Evolutionary conservation across 2,888 invertebrate species (phyloP), one percentile per base, ranked within the genome.

Genomic region (Frankliniella fusca): DNA sequence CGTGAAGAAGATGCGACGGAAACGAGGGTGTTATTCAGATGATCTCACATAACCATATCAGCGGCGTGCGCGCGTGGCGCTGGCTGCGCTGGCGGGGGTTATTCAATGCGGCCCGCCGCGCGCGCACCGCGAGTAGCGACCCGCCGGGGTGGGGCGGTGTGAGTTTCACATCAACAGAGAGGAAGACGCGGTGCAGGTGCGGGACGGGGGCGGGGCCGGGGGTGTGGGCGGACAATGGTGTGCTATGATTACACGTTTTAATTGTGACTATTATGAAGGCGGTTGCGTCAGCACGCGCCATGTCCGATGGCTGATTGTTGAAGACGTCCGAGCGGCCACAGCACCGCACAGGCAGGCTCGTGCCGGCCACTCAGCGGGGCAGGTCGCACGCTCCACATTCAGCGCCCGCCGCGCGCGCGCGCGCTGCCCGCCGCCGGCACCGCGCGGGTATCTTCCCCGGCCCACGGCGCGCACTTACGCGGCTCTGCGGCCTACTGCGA

Each of bases 231-330:
- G 27, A 76, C 70, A 76, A 76, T 76, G 70, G 70, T 76, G 70
- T 76, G 70, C 70, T 76, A 76, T 76, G 70, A 76, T 76, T 27
- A 76, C 70, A 27, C 70, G 70, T 76, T 12, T 76, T 76, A 76
- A 76, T 76, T 23, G 70, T 12, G 23, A 27, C 70, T 10, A 76
- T 76, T 27, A 27, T 27, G 70, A 27, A 27, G 70, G n/a, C 70
- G 70, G 70, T 76, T 23, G 70, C 54, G 70, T 76, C n/a, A 23
- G 61, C 61, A 18, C 12, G 61, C 20, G 20, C 54, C 61, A n/a
- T 61, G 61, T n/a, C 61, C 70, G 70, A 70, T 70, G 70, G 70
- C 23, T 7, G 70, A 23, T 23, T 70, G 70, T 70, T 70, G 70
- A 76, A 76, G 70, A 76, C 2, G 70, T 61, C 61, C 61, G 61